Conservation (phyloP, 2,797 vertebrate species). For the Sardinella longiceps region DNA sequence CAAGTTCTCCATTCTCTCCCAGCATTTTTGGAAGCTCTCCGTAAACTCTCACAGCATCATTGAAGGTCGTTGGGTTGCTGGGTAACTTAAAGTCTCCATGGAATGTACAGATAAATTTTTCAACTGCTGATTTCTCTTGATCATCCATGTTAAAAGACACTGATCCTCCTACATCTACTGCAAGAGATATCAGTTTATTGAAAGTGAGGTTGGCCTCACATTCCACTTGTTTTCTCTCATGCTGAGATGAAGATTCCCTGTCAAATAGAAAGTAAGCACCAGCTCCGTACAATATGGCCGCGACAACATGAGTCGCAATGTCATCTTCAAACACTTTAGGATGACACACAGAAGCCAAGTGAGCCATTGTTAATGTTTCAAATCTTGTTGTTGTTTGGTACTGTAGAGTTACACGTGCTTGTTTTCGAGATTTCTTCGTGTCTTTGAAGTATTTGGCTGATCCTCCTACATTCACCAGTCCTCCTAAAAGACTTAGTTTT, state of each 20-base stretch:
- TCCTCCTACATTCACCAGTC: too few species aligned
- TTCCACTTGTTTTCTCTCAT: too few species aligned
- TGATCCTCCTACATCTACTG: too few species aligned
- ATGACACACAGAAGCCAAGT: too few species aligned
- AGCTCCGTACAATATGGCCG: constrained; percentile 40
- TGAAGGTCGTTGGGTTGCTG: constrained; percentile 27
- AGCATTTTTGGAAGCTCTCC: constrained; percentile 40
- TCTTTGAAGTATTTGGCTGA: too few species aligned
- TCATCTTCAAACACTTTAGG: constrained; percentile 1
- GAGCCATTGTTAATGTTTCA: too few species aligned
- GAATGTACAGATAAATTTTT: constrained; percentile 23
- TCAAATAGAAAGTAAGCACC: constrained; percentile 42
- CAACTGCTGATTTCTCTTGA: not conserved
- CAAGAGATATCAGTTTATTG: too few species aligned
- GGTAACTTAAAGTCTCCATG: constrained; percentile 29
- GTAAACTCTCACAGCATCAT: constrained; percentile 44
- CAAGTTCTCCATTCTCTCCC: constrained; percentile 38
- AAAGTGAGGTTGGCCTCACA: too few species aligned
- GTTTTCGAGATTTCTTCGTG: too few species aligned
- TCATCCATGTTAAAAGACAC: not conserved
- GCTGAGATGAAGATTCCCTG: not conserved
- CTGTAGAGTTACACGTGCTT: too few species aligned
- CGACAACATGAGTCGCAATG: constrained; percentile 37
- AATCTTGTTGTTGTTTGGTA: too few species aligned
- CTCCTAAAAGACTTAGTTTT: too few species aligned